Percentiles rank a stretch among this genome's conserved stretches.
These are phyloP conservation scores for Eufriesea mexicana DNA, from an alignment of 1,140 invertebrate genomes.

Conservation along the genomic window DNA sequence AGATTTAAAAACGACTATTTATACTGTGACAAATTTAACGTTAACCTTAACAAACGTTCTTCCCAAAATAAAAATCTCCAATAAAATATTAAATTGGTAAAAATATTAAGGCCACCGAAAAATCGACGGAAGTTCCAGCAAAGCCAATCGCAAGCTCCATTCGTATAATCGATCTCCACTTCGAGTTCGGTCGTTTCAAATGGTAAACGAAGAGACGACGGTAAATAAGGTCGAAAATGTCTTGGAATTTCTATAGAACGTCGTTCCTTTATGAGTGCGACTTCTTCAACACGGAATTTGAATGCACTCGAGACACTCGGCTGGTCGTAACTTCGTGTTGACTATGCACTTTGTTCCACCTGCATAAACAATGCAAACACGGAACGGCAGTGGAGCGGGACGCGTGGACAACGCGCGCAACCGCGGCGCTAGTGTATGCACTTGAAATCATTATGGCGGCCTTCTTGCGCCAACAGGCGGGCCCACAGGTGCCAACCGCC, in stretches of 20 bases:
- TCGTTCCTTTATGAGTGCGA: constrained; percentile 15
- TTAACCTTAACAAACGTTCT: too few relatives aligned
- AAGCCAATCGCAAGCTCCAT: not conserved
- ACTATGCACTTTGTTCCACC: constrained; percentile 64
- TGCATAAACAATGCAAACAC: constrained; percentile 60
- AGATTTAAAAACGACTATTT: too few relatives aligned
- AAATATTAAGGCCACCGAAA: too few relatives aligned
- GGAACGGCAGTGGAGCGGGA: constrained; percentile 17
- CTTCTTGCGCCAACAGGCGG: not conserved
- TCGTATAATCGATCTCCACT: not conserved
- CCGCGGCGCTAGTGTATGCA: constrained; percentile 6
- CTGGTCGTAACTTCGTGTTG: constrained; percentile 53
- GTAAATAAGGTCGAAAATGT: constrained; percentile 14
- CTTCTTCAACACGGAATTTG: constrained; percentile 49
- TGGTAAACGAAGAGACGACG: not conserved
- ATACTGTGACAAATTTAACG: too few relatives aligned
- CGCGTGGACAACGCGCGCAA: constrained; percentile 37
- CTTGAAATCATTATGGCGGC: constrained; percentile 56
- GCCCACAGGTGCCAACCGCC: constrained; percentile 54
- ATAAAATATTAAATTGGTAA: too few relatives aligned
- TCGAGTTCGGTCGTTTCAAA: not conserved
- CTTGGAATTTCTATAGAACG: constrained; percentile 9
- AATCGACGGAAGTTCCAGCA: not conserved
- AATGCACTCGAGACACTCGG: constrained; percentile 58
- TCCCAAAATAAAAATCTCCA: too few relatives aligned